Evolutionary conservation across 1,140 invertebrate species (phyloP), one percentile per base, ranked within the genome.

Genomic region (Drosophila tani): DNA sequence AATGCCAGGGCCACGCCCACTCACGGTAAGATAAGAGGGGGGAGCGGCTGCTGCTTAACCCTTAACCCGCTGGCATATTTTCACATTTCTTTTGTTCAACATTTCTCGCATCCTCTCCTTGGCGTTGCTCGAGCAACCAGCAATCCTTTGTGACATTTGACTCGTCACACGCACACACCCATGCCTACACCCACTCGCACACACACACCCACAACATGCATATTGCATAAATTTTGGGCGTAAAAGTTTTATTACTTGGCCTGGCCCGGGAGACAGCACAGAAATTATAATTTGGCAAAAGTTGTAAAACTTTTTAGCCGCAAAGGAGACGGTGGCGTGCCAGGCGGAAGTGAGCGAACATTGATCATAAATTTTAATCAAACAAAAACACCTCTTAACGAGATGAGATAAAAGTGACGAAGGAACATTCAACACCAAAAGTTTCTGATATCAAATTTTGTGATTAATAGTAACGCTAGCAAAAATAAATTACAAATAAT

Each of bases 61-160:
- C 27, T 29, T 29, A 67, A 49, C 65, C 65, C 56, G 9, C 29
- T 73, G 69, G 67, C 69, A 73, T 73, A 73, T 73, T 73, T 73
- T 59, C 45, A 71, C 69, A 71, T 50, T 71, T 71, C 69, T 59
- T 73, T 73, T 73, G 69, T 73, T 71, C 66, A 15, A 32, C 55
- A 43, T 21, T 29, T 2, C 15, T 12, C 59, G 24, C 56, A 60
- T 67, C 59, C 27, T 51, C 6, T 17, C 5, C 64, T 38, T 45
- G 45, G 32, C 50, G 81, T 83, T 80, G 81, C 80, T 83, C 62
- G 62, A 80, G 81, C 81, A 79, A 64, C 76, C 53, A 76, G 64
- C 67, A 62, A 59, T 83, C 73, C 81, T 83, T 84, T 84, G 81
- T 84, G 81, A 83, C 81, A 82, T 82, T 84, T 71, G 81, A 84